Evolutionary conservation across 2,888 invertebrate species (phyloP).

Genomic region (Spialia ferax): DNA sequence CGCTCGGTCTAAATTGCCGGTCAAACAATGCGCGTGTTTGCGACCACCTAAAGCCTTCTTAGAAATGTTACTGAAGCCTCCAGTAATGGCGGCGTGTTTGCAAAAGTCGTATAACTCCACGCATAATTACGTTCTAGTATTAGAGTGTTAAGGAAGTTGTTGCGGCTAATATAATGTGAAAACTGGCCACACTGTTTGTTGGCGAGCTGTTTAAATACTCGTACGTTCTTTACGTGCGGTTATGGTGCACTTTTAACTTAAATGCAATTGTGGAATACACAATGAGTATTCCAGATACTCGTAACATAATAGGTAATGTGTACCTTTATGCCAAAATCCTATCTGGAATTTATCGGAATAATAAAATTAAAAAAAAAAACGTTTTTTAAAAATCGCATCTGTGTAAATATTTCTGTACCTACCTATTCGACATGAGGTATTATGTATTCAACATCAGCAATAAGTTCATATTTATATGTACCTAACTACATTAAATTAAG

Average conservation of each 20-base stretch:
- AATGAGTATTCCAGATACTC: too few relatives aligned
- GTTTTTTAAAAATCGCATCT: too few relatives aligned
- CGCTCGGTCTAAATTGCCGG: constrained; percentile 73
- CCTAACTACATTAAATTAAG: too few relatives aligned
- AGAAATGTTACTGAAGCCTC: constrained; percentile 55
- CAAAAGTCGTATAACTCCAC: constrained; percentile 54
- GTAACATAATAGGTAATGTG: too few relatives aligned
- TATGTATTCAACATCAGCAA: too few relatives aligned
- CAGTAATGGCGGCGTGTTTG: constrained; percentile 59
- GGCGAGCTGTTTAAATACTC: constrained; percentile 41
- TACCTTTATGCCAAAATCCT: too few relatives aligned
- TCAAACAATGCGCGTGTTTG: constrained; percentile 79
- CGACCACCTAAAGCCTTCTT: constrained; percentile 81
- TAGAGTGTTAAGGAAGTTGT: constrained; percentile 65
- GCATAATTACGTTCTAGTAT: constrained; percentile 51
- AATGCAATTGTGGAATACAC: neutral
- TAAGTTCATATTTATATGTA: too few relatives aligned
- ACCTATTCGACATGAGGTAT: too few relatives aligned
- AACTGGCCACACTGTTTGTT: constrained; percentile 51
- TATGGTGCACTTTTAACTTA: constrained; percentile 34
- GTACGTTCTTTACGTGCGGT: constrained; percentile 31
- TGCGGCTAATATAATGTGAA: constrained; percentile 45
- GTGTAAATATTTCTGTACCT: too few relatives aligned
- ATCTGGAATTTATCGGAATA: too few relatives aligned
- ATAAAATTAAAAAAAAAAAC: too few relatives aligned